Conservation (phyloP, 92 coral and sea anemone genomes). For the Metridium senile region DNA sequence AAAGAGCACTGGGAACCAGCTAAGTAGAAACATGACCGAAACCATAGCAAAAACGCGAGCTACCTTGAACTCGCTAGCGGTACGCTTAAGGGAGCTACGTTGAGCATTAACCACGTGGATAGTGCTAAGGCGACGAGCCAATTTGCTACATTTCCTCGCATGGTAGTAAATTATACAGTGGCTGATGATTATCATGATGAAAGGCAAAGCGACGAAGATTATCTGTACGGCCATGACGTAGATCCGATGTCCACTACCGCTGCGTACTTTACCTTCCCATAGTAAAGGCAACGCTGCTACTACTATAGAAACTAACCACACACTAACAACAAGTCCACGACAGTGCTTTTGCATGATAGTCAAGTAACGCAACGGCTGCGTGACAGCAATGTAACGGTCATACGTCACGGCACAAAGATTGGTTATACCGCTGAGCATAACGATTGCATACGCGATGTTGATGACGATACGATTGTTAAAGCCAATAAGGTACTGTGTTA, state of each 20-base stretch:
- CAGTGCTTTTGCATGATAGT: slow-evolving; percentile 57
- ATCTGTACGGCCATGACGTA: slow-evolving; percentile 57
- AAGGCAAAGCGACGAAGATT: slow-evolving; percentile 59
- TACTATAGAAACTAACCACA: slow-evolving; percentile 63
- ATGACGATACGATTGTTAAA: slow-evolving; percentile 56
- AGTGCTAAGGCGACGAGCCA: slow-evolving; percentile 25
- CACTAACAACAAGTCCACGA: slow-evolving; percentile 52
- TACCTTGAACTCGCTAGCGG: slow-evolving; percentile 60
- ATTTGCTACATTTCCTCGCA: slow-evolving; percentile 56
- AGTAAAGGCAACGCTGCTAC: slow-evolving; percentile 66
- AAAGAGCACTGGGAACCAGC: slow-evolving; percentile 77
- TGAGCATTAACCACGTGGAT: neutral
- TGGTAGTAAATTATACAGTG: slow-evolving; percentile 68
- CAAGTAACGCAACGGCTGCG: slow-evolving; percentile 70
- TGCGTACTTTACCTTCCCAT: slow-evolving; percentile 53
- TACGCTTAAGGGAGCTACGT: slow-evolving; percentile 5
- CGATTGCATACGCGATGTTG: slow-evolving; percentile 68
- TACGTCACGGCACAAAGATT: slow-evolving; percentile 82
- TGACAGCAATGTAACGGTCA: slow-evolving; percentile 81
- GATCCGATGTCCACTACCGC: slow-evolving; percentile 37
- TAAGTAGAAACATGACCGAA: slow-evolving; percentile 69
- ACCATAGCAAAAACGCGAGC: slow-evolving; percentile 78
- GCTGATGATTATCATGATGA: slow-evolving; percentile 54
- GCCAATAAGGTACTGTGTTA: slow-evolving; percentile 71
- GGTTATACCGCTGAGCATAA: slow-evolving; percentile 75